Evolutionary conservation across 2,113 vertebrate species (phyloP).

Genomic region (Dermatemys mawii): DNA sequence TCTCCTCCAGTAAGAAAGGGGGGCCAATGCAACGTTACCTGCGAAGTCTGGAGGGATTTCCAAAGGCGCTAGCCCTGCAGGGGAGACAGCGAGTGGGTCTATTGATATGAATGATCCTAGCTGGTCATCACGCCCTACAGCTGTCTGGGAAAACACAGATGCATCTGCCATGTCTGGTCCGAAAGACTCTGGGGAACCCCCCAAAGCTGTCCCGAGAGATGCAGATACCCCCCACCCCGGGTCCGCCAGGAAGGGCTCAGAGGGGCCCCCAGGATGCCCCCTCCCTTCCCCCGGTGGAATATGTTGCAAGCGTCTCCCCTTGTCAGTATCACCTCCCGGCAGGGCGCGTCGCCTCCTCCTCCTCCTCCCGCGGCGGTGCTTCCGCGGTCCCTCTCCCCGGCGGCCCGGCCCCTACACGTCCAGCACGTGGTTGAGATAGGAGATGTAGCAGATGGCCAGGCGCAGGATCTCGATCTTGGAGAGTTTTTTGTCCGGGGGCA

Average conservation of each 20-base stretch:
- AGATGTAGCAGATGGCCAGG: slow-evolving; percentile 90
- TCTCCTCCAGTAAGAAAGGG: background rate
- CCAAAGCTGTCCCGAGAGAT: background rate
- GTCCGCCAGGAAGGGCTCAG: background rate
- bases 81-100: background rate
- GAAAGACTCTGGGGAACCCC: background rate
- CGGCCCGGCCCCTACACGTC: slow-evolving; percentile 80
- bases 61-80: background rate
- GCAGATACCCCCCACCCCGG: no score
- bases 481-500: slow-evolving; percentile 88
- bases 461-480: slow-evolving; percentile 89
- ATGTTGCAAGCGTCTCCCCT: background rate
- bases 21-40: background rate
- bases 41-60: background rate
- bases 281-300: background rate
- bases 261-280: background rate
- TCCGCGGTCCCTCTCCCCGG: slow-evolving; percentile 33
- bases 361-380: slow-evolving; percentile 43
- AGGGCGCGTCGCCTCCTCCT: background rate
- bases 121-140: background rate
- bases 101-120: background rate
- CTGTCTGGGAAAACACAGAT: background rate
- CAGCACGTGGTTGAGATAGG: slow-evolving; percentile 89
- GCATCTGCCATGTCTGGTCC: background rate
- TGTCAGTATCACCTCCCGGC: background rate